Percentiles rank a stretch among this genome's conserved stretches.
Evolutionary conservation across 2,888 invertebrate species (phyloP).

Genomic region (Microctonus aethiopoides): DNA sequence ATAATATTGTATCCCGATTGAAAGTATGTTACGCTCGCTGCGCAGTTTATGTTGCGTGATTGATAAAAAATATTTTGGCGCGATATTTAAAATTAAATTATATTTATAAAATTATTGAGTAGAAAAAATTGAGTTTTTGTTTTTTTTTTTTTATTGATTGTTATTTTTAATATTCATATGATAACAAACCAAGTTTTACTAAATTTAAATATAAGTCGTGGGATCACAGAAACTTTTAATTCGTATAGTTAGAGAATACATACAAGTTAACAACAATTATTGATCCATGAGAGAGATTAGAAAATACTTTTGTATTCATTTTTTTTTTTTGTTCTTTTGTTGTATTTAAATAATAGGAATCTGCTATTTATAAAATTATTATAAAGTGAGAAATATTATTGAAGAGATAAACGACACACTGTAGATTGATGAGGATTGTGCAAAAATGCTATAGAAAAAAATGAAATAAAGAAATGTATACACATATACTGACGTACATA

Average conservation of each 20-base stretch:
- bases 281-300: not conserved
- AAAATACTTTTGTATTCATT: not conserved
- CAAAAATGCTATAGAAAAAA: constrained; percentile 7
- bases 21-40: not conserved
- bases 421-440: not conserved
- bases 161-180: constrained; percentile 12
- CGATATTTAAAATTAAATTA: not conserved
- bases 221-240: constrained; percentile 33
- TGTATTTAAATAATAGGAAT: constrained; percentile 1
- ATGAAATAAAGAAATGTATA: not conserved
- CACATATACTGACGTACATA: constrained; percentile 6
- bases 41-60: no score
- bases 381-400: not conserved
- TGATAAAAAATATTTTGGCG: not conserved
- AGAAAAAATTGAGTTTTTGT: not conserved
- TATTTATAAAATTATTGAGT: no score
- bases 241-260: constrained; percentile 23
- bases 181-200: constrained; percentile 1
- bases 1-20: no score
- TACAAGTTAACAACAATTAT: constrained; percentile 14
- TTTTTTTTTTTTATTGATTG: constrained; percentile 29
- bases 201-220: constrained; percentile 2
- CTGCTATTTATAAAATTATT: not conserved
- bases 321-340: not conserved
- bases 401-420: not conserved